Evolutionary conservation across 2,797 vertebrate species (phyloP), one percentile per base, ranked within the genome.

Genomic region (Paedocypris micromegethes): DNA sequence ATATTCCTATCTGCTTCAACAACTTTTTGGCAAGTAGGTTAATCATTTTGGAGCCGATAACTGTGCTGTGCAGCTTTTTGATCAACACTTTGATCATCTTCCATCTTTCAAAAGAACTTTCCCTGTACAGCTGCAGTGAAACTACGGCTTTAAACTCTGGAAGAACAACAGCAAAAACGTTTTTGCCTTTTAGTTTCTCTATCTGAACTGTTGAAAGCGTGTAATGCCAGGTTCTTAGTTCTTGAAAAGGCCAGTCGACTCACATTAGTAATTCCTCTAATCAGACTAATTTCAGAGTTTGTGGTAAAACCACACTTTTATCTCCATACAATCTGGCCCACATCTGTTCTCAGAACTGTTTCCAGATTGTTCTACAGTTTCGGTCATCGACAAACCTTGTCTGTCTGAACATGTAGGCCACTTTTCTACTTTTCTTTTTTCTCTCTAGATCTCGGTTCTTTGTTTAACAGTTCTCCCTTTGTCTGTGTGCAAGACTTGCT

Each of bases 211-310:
- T 60, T 58, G 50, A 67, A 71, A 75, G 38, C 4, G 6, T 6
- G 54, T 70, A 63, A 71, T 58, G 9, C 39, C 48, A 53, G 63
- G 53, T 71, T 48, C 49, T 66, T 70, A 52, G 63, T 44, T 58
- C 44, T 58, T 63, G 58, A 70, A 75, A 75, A 67, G 73, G 68
- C 71, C 64, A 67, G 73, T 57, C 58, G 58, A 43, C 48, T 67
- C 47, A 40, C 51, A 75, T 71, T 58, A 71, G 46, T 5, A 9
- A 52, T 58, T 66, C 64, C 67, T 64, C 64, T 64, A 57, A 63
- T 56, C 68, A 44, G 40, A 56, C 9, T 37, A 7, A 56, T 70
- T 55, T 66, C 58, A 61, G 62, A 62, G 7, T 41, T n/a, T 61
- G 59, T 70, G 58, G 44, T 59, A 41, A 23, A 23, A 7, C 5